A percentile compares a stretch with the other conserved stretches of the same genome.
These are phyloP conservation scores for Papilio xuthus DNA, from an alignment of 1,140 invertebrate genomes.

Conservation along the genomic window DNA sequence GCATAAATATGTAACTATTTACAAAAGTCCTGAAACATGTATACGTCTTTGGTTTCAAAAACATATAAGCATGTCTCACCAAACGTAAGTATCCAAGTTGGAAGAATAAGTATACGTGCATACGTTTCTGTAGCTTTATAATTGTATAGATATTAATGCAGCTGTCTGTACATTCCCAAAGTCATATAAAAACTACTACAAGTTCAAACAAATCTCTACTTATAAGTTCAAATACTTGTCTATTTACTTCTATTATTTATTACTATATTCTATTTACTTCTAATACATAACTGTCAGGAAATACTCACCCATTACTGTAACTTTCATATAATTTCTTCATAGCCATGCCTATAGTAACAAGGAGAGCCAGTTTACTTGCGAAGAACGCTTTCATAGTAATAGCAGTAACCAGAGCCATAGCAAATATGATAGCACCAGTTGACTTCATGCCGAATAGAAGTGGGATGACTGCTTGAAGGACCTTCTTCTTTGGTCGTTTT, in stretches of 20 bases:
- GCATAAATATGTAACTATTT: no score
- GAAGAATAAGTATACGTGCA: no score
- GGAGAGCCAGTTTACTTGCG: constrained; percentile 83
- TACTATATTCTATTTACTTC: background rate
- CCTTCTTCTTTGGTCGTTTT: constrained; percentile 77
- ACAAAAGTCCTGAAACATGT: no score
- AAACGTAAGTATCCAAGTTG: no score
- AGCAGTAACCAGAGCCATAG: constrained; percentile 82
- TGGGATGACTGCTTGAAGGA: constrained; percentile 83
- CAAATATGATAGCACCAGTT: constrained; percentile 82
- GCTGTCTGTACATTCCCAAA: no score
- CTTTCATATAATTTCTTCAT: constrained; percentile 83
- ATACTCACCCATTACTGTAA: constrained; percentile 71
- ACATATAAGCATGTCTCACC: no score
- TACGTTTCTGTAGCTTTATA: no score
- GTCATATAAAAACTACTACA: no score
- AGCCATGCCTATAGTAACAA: constrained; percentile 82
- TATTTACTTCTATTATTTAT: background rate
- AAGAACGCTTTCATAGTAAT: constrained; percentile 84
- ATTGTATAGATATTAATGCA: no score
- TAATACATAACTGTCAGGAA: background rate
- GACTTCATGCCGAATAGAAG: constrained; percentile 84
- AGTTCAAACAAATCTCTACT: no score
- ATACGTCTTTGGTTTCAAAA: no score
- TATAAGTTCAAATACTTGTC: no score